These are phyloP conservation scores for Austrofundulus limnaeus DNA, from an alignment of 2,113 vertebrate species.

Conservation along the genomic window DNA sequence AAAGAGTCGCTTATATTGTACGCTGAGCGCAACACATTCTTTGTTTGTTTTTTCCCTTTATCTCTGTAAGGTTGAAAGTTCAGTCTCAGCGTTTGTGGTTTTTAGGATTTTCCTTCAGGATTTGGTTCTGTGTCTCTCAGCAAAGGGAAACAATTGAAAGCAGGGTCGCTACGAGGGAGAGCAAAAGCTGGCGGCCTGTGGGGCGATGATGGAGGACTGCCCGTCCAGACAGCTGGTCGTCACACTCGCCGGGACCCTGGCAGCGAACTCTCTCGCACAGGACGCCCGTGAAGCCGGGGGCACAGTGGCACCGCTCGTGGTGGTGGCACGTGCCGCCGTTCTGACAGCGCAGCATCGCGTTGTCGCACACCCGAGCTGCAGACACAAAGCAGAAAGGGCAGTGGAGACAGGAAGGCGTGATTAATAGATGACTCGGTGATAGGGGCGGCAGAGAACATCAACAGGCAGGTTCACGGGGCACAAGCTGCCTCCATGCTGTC, in stretches of 20 bases:
- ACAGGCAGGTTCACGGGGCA: slow-evolving; percentile 63
- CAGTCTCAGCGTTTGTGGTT: slow-evolving; percentile 42
- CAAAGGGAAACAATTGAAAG: slow-evolving; percentile 63
- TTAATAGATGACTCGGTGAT: slow-evolving; percentile 66
- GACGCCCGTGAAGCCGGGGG: slow-evolving; percentile 86
- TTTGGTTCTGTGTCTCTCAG: slow-evolving; percentile 57
- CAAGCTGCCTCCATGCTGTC: slow-evolving; percentile 64
- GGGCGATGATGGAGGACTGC: slow-evolving; percentile 26
- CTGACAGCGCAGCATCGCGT: slow-evolving; percentile 92
- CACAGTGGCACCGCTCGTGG: slow-evolving; percentile 89
- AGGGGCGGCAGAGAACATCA: slow-evolving; percentile 40
- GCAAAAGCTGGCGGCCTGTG: slow-evolving; percentile 9
- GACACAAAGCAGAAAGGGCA: slow-evolving; percentile 62
- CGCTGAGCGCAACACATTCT: slow-evolving; percentile 41
- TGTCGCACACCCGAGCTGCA: slow-evolving; percentile 94
- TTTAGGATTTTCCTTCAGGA: slow-evolving; percentile 54
- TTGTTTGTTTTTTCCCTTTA: slow-evolving; percentile 21
- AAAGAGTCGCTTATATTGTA: slow-evolving; percentile 53
- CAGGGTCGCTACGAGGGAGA: slow-evolving; percentile 56
- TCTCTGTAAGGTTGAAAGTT: slow-evolving; percentile 48
- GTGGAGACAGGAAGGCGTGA: slow-evolving; percentile 47
- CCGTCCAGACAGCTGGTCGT: slow-evolving; percentile 75
- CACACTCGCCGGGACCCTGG: slow-evolving; percentile 82
- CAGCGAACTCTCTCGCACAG: slow-evolving; percentile 89
- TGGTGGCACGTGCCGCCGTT: slow-evolving; percentile 94